Base-by-base conservation (phyloP, 2,797 vertebrate genomes). In the Diplodus sargus region DNA sequence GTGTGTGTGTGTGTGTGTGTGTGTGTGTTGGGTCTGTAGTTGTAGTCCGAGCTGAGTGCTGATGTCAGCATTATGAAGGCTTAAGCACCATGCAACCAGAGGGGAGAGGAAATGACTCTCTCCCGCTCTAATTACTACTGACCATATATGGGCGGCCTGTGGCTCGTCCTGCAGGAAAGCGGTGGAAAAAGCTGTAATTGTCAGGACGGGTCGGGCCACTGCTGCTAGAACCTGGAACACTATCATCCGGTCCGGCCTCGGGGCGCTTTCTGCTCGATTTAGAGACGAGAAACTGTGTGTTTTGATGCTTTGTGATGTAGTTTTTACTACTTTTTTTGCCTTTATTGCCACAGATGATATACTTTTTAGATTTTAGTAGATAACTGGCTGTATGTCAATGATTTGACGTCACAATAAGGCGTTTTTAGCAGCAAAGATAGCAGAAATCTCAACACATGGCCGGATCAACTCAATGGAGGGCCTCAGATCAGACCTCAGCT, bases 11-110 rank as follows among this genome's bases (percentile, higher is more conserved):
- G 71, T 52, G 69, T 58, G 70, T 15, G 70, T 30, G 75, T 39
- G 69, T 61, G 51, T 58, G 82, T 20, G 63, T 59, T 23, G 17
- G 61, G 22, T 58, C 62, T 69, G 5, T 30, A 60, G 83, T 85
- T 88, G 77, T 86, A 85, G 86, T 82, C 82, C 64, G 78, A 69
- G 85, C 87, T 88, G 87, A 87, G 84, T 94, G 94, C 94, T 94
- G 93, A 95, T 95, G 89, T 95, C 93, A 94, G 94, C 93, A 89
- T 76, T 90, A 73, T 91, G 83, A 87, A 86, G 87, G 87, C 90
- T 92, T 92, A 91, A 92, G 90, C 90, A 90, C 89, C 84, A 82
- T 83, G 84, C 85, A 85, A 88, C 85, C 85, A 90, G 89, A 82
- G 83, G 83, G 77, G 81, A 90, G 83, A 87, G 88, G 90, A 91